Conservation (phyloP, 2,888 invertebrate species). For the Allygus modestus region DNA sequence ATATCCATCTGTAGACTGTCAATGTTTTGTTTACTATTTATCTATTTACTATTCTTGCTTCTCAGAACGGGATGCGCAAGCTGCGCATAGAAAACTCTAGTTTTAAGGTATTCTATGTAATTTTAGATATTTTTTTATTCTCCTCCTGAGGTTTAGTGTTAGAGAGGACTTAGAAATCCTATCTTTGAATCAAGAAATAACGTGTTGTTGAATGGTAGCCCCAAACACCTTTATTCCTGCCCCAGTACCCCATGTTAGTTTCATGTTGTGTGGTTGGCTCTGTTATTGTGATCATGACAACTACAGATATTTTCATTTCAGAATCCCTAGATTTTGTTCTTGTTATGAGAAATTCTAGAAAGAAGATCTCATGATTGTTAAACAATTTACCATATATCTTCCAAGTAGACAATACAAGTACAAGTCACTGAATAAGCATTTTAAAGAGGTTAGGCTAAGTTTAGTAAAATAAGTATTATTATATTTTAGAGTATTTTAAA, state of each 20-base stretch:
- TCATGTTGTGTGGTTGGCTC: conserved; percentile 26
- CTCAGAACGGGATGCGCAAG: too few species aligned
- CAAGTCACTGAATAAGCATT: conserved; percentile 48
- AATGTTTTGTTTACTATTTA: too few species aligned
- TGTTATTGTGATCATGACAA: neutral
- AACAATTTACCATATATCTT: conserved; percentile 30
- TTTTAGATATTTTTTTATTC: too few species aligned
- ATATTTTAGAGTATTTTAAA: conserved; percentile 59
- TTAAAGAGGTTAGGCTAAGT: conserved; percentile 49
- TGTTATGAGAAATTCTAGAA: neutral
- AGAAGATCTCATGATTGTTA: conserved; percentile 5
- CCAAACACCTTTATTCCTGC: neutral
- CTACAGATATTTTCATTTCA: conserved; percentile 4
- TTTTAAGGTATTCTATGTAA: too few species aligned
- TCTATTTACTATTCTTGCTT: too few species aligned
- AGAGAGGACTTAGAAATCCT: too few species aligned
- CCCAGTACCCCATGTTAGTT: conserved; percentile 9
- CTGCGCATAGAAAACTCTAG: too few species aligned
- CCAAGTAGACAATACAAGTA: conserved; percentile 59
- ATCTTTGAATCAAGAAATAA: too few species aligned
- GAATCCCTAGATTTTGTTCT: neutral
- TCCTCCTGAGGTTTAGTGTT: too few species aligned
- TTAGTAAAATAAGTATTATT: conserved; percentile 54
- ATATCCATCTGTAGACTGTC: too few species aligned
- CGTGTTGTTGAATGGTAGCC: conserved; percentile 14